Percentiles rank a stretch among this genome's conserved stretches.
These are phyloP conservation scores for Beroe forskalii DNA, from an alignment of 37 sponge, comb jelly and placozoan genomes.

Conservation along the genomic window DNA sequence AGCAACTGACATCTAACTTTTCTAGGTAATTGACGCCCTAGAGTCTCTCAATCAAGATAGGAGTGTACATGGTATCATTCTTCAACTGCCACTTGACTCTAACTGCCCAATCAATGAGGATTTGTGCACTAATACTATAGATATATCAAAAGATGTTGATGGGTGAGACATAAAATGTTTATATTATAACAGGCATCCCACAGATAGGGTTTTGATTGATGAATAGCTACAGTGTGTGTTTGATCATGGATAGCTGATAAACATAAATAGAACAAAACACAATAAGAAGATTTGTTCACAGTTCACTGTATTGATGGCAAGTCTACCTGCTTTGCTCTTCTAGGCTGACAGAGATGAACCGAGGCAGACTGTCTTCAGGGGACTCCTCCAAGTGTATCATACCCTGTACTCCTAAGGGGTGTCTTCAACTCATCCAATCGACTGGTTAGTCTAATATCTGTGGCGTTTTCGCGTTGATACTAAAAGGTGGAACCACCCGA, in stretches of 20 bases:
- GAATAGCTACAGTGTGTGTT: no score
- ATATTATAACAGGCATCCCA: no score
- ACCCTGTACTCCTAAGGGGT: conserved; percentile 96
- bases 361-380: conserved; percentile 58
- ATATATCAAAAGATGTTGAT: conserved; percentile 84
- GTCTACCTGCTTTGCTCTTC: no score
- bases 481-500: no score
- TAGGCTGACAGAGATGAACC: conserved; percentile 37
- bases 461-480: no score
- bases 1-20: no score
- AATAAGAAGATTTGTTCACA: no score
- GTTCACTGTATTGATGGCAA: no score
- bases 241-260: no score
- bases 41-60: conserved; percentile 68
- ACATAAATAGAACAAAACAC: no score
- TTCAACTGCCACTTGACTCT: conserved; percentile 83
- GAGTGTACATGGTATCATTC: conserved; percentile 79
- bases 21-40: neutral
- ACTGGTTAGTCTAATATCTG: conserved; percentile 72
- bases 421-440: conserved; percentile 81
- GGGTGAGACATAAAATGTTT: conserved; percentile 69
- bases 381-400: conserved; percentile 63
- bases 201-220: no score
- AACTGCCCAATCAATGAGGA: neutral
- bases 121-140: conserved; percentile 20